These are phyloP conservation scores for Drosophila limbata DNA, from an alignment of 2,888 invertebrate species.

Conservation along the genomic window DNA sequence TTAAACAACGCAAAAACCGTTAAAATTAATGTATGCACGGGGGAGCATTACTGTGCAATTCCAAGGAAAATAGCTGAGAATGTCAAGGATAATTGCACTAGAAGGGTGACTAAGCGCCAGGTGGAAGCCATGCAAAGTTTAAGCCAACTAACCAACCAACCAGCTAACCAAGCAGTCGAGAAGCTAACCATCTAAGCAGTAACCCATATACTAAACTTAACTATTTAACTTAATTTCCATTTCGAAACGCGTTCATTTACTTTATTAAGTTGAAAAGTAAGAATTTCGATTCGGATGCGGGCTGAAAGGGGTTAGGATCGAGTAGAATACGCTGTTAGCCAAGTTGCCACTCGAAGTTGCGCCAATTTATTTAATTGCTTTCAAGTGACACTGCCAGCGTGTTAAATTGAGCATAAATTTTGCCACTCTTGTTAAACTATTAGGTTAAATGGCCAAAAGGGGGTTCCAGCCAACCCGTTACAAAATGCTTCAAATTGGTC, in stretches of 20 bases:
- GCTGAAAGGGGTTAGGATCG: slow-evolving; percentile 25
- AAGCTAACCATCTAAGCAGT: slow-evolving; percentile 34
- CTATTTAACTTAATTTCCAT: slow-evolving; percentile 56
- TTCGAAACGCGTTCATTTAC: slow-evolving; percentile 44
- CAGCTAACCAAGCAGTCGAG: background rate
- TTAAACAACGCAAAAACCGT: slow-evolving; percentile 42
- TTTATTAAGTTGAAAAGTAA: slow-evolving; percentile 9
- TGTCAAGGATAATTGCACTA: slow-evolving; percentile 59
- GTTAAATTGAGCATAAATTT: slow-evolving; percentile 67
- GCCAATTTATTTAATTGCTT: slow-evolving; percentile 71
- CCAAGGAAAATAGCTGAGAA: slow-evolving; percentile 51
- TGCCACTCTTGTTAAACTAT: slow-evolving; percentile 60
- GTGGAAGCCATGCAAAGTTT: slow-evolving; percentile 38
- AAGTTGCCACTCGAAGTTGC: slow-evolving; percentile 56
- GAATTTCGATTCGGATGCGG: slow-evolving; percentile 34
- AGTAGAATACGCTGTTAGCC: slow-evolving; percentile 43
- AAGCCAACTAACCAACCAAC: slow-evolving; percentile 29
- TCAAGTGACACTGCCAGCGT: slow-evolving; percentile 47
- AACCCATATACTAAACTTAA: slow-evolving; percentile 45
- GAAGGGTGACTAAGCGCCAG: slow-evolving; percentile 63
- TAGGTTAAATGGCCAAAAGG: slow-evolving; percentile 42
- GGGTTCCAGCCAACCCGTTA: slow-evolving; percentile 19
- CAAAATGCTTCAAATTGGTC: slow-evolving; percentile 43
- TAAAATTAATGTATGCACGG: slow-evolving; percentile 50
- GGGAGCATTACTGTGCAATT: slow-evolving; percentile 41